These are phyloP conservation scores for Onchidella celtica DNA, from an alignment of 2,888 invertebrate species.

Conservation along the genomic window DNA sequence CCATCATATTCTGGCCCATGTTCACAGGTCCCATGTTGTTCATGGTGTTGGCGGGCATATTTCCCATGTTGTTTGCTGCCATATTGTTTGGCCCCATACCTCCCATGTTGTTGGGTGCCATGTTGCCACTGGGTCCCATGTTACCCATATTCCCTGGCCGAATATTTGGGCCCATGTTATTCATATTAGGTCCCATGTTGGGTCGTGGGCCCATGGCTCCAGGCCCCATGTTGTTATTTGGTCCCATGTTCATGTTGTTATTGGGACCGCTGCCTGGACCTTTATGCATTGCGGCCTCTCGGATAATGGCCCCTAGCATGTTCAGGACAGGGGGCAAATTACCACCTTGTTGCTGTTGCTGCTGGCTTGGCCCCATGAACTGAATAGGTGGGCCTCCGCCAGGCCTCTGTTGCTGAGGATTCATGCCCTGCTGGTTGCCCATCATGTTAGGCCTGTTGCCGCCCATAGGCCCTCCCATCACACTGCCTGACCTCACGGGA, in stretches of 20 bases:
- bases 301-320: constrained; percentile 52
- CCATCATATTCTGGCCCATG: constrained; percentile 29
- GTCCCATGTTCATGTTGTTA: constrained; percentile 32
- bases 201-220: neutral
- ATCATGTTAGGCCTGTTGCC: constrained; percentile 10
- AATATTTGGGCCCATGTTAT: constrained; percentile 3
- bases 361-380: constrained; percentile 29
- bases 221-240: constrained; percentile 21
- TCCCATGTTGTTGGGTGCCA: neutral
- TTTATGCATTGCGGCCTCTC: constrained; percentile 49
- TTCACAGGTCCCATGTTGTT: constrained; percentile 10
- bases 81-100: constrained; percentile 27
- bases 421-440: constrained; percentile 38
- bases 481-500: constrained; percentile 36
- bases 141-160: constrained; percentile 36
- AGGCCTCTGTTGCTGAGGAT: constrained; percentile 19
- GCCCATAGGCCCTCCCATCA: constrained; percentile 15
- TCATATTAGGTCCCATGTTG: constrained; percentile 23
- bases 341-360: constrained; percentile 20
- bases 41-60: constrained; percentile 11
- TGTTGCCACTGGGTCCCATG: neutral
- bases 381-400: constrained; percentile 34
- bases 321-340: constrained; percentile 55
- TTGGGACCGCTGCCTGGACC: constrained; percentile 27
- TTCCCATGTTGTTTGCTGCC: neutral